Percentiles rank a stretch among this genome's conserved stretches.
Conservation (phyloP, 2,797 vertebrate species). For the Chanos chanos region DNA sequence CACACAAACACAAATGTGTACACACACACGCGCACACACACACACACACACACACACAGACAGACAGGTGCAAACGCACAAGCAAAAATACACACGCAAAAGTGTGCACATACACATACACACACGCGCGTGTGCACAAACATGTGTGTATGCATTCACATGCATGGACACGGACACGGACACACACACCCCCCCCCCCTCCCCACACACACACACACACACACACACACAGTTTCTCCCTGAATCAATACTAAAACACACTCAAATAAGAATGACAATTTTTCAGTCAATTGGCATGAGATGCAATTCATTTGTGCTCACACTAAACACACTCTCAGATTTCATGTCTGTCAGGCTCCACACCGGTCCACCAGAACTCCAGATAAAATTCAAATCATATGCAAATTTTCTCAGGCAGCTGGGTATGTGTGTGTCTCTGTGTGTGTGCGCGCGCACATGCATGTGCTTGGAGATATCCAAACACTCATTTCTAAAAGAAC, state of each 20-base stretch:
- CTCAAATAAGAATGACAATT: too few relatives aligned
- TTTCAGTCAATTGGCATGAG: too few relatives aligned
- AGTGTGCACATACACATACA: background rate
- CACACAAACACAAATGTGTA: background rate
- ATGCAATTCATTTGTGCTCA: too few relatives aligned
- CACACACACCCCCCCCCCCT: too few relatives aligned
- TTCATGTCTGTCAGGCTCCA: background rate
- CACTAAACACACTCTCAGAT: too few relatives aligned
- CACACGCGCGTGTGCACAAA: too few relatives aligned
- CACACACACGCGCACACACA: background rate
- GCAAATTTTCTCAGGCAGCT: slow-evolving; percentile 19
- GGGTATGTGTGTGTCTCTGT: slow-evolving; percentile 15
- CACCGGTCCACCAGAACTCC: slow-evolving; percentile 24
- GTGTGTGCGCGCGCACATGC: slow-evolving; percentile 9
- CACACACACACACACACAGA: slow-evolving; percentile 33
- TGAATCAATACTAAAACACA: too few relatives aligned
- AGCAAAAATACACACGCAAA: slow-evolving; percentile 3
- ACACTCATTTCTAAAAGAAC: slow-evolving; percentile 36
- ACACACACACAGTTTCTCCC: too few relatives aligned
- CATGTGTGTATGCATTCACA: too few relatives aligned
- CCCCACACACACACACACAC: too few relatives aligned
- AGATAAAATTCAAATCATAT: slow-evolving; percentile 35
- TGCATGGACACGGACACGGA: too few relatives aligned
- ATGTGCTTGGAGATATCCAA: slow-evolving; percentile 35
- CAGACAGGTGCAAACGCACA: slow-evolving; percentile 13